These are phyloP conservation scores for Litoditis marina DNA, from an alignment of 2,888 invertebrate genomes.

Conservation along the genomic window DNA sequence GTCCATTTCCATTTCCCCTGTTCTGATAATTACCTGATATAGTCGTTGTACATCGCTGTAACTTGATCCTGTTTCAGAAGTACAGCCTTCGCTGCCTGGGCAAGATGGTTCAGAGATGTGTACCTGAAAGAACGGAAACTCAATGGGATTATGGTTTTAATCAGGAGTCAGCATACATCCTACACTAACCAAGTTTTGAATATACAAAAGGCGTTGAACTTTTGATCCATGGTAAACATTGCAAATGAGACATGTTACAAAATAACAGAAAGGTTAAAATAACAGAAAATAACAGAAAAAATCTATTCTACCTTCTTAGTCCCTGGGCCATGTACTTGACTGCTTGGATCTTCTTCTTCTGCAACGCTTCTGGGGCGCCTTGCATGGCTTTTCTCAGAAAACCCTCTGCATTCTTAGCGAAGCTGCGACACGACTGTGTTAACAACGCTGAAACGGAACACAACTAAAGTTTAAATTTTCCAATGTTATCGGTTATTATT, in stretches of 20 bases:
- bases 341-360: slow-evolving; percentile 68
- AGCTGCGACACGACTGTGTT: slow-evolving; percentile 87
- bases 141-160: neutral
- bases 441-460: slow-evolving; percentile 72
- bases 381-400: slow-evolving; percentile 73
- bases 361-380: slow-evolving; percentile 63
- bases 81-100: slow-evolving; percentile 90
- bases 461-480: neutral
- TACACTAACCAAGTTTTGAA: too few species aligned
- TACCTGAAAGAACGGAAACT: slow-evolving; percentile 66
- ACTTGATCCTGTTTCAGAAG: slow-evolving; percentile 91
- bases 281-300: too few species aligned
- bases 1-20: neutral
- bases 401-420: slow-evolving; percentile 85
- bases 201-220: too few species aligned
- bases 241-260: too few species aligned
- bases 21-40: slow-evolving; percentile 69
- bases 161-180: neutral
- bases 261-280: too few species aligned
- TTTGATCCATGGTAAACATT: too few species aligned
- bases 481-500: too few species aligned
- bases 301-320: too few species aligned
- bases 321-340: slow-evolving; percentile 66
- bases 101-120: slow-evolving; percentile 93
- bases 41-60: slow-evolving; percentile 89